A percentile compares a stretch with the other conserved stretches of the same genome.
Evolutionary conservation across 2,888 invertebrate species (phyloP).

Genomic region (Campaea margaritaria): DNA sequence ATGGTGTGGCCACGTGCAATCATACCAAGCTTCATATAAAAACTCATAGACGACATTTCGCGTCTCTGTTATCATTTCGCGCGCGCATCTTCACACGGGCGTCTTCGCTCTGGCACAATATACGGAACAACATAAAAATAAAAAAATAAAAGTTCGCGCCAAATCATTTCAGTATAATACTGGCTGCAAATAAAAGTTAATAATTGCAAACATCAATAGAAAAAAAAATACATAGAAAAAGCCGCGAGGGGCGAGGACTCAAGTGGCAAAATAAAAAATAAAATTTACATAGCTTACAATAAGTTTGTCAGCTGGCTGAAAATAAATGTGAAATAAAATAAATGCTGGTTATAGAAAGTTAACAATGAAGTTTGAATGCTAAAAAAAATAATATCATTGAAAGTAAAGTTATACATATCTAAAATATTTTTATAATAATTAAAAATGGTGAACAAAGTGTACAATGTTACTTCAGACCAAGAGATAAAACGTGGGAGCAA

Average conservation of each 20-base stretch:
- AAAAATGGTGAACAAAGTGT: slow-evolving; percentile 74
- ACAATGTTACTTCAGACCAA: slow-evolving; percentile 59
- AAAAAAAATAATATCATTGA: neutral
- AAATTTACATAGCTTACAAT: too few relatives aligned
- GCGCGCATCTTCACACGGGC: slow-evolving; percentile 4
- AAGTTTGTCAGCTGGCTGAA: too few relatives aligned
- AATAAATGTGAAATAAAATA: too few relatives aligned
- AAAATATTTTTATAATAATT: too few relatives aligned
- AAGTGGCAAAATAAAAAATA: too few relatives aligned
- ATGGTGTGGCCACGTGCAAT: neutral
- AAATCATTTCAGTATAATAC: neutral
- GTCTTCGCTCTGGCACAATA: neutral
- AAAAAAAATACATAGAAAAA: neutral
- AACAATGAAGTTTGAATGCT: too few relatives aligned
- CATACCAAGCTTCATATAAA: slow-evolving; percentile 4
- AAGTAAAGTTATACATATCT: too few relatives aligned
- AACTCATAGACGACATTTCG: neutral
- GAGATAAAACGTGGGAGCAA: slow-evolving; percentile 60
- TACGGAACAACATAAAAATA: neutral
- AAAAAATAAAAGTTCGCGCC: too few relatives aligned
- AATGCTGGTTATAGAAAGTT: too few relatives aligned
- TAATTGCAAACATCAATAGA: neutral
- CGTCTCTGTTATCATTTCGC: neutral
- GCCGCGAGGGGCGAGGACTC: neutral
- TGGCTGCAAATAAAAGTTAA: neutral